Conservation (phyloP, 2,888 invertebrate genomes). For the Peribatodes rhomboidaria region DNA sequence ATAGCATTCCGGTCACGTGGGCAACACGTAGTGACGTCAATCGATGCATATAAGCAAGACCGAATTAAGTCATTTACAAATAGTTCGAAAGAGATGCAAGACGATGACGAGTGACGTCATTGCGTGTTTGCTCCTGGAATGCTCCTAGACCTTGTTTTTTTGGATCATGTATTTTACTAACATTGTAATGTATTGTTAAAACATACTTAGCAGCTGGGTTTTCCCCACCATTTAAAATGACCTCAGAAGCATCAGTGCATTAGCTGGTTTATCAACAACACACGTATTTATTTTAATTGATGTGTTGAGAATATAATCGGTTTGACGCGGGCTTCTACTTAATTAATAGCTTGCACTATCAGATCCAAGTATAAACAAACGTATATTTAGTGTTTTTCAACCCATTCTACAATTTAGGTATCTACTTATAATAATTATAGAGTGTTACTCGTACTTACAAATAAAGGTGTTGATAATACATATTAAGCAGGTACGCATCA, state of each 20-base stretch:
- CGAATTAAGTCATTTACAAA: too few relatives aligned
- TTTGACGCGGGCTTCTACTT: conserved; percentile 24
- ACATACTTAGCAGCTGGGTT: conserved; percentile 25
- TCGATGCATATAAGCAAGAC: too few relatives aligned
- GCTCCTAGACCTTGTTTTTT: too few relatives aligned
- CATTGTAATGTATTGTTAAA: neutral
- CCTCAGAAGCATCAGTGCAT: conserved; percentile 23
- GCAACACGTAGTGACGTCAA: too few relatives aligned
- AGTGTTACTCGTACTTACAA: neutral
- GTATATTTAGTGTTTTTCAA: conserved; percentile 20
- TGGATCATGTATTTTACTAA: neutral
- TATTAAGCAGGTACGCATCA: neutral
- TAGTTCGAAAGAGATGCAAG: too few relatives aligned
- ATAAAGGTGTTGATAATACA: neutral
- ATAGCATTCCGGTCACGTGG: too few relatives aligned
- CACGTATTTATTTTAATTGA: conserved; percentile 21
- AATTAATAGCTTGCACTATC: conserved; percentile 16
- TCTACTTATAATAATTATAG: conserved; percentile 13
- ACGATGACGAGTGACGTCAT: too few relatives aligned
- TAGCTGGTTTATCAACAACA: conserved; percentile 19
- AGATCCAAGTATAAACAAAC: conserved; percentile 13
- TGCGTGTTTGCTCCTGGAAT: too few relatives aligned
- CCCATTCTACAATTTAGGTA: neutral
- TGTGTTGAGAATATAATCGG: conserved; percentile 27
- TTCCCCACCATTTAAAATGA: conserved; percentile 29